phyloP scores from a whole-genome alignment of 2,888 invertebrate genomes.

The Schrankia costaestrigalis region DNA sequence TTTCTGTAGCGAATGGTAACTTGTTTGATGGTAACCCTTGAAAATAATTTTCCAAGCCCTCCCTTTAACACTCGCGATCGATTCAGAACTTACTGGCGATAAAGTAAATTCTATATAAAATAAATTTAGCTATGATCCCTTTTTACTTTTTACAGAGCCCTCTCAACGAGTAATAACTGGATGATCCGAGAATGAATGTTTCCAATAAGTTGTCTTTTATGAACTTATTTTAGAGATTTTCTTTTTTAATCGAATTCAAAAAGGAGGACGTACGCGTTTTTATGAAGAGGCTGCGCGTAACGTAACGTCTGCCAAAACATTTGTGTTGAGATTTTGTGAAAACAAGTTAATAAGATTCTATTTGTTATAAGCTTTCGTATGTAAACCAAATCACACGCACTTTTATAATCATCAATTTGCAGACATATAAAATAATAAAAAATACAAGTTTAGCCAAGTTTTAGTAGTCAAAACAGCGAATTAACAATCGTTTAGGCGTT shows the following conservation, averaged over 20 bases:
- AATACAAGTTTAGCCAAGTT: too few species aligned
- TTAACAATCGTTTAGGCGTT: too few species aligned
- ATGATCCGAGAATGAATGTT: conserved; percentile 69
- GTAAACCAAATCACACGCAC: too few species aligned
- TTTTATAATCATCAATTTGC: too few species aligned
- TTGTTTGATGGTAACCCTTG: conserved; percentile 71
- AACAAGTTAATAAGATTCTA: too few species aligned
- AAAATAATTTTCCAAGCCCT: conserved; percentile 71
- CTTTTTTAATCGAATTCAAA: conserved; percentile 15
- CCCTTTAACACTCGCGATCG: conserved; percentile 54
- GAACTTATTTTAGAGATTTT: conserved; percentile 38
- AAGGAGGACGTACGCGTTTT: too few species aligned
- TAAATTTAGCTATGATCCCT: conserved; percentile 73
- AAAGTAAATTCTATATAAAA: conserved; percentile 70
- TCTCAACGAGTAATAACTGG: conserved; percentile 61
- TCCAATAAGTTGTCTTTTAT: conserved; percentile 62
- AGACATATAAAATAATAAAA: too few species aligned
- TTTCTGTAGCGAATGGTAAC: conserved; percentile 66
- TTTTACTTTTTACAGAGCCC: conserved; percentile 62
- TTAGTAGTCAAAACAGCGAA: too few species aligned
- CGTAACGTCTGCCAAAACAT: too few species aligned
- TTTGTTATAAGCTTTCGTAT: too few species aligned
- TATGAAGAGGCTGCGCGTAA: too few species aligned
- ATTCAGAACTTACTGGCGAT: conserved; percentile 61
- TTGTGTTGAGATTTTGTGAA: too few species aligned